phyloP scores from a whole-genome alignment of 2,113 vertebrate species.

The Telmatochromis brichardi region DNA sequence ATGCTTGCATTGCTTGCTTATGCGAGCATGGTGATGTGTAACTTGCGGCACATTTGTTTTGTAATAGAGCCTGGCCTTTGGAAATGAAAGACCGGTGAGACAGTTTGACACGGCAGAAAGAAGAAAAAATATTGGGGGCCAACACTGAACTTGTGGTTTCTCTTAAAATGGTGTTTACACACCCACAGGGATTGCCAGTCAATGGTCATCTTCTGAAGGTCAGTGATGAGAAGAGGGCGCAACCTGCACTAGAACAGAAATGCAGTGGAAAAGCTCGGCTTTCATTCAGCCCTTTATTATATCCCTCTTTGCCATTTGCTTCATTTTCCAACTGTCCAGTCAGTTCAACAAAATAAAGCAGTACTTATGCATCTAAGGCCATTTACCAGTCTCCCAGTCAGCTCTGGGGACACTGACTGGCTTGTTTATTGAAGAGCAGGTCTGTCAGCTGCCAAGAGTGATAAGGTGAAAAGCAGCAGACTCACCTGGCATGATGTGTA shows the following conservation, averaged over 20 bases:
- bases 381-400: not conserved
- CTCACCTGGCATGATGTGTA: not conserved
- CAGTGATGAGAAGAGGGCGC: not conserved
- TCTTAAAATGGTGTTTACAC: not conserved
- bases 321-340: not conserved
- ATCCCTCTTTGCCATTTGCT: not conserved
- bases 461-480: not conserved
- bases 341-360: constrained; percentile 12
- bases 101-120: not conserved
- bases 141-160: not conserved
- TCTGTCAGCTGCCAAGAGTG: not conserved
- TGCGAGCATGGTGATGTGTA: not conserved
- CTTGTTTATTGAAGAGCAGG: not conserved
- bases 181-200: not conserved
- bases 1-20: not conserved
- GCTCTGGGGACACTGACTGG: not conserved
- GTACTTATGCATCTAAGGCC: not conserved
- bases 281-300: not conserved
- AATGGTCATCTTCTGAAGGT: not conserved
- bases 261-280: not conserved
- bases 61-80: not conserved
- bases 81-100: not conserved
- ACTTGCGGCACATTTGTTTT: not conserved
- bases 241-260: not conserved
- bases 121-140: not conserved